These are phyloP conservation scores for Otus scops DNA, from an alignment of 2,797 vertebrate genomes.

Conservation along the genomic window DNA sequence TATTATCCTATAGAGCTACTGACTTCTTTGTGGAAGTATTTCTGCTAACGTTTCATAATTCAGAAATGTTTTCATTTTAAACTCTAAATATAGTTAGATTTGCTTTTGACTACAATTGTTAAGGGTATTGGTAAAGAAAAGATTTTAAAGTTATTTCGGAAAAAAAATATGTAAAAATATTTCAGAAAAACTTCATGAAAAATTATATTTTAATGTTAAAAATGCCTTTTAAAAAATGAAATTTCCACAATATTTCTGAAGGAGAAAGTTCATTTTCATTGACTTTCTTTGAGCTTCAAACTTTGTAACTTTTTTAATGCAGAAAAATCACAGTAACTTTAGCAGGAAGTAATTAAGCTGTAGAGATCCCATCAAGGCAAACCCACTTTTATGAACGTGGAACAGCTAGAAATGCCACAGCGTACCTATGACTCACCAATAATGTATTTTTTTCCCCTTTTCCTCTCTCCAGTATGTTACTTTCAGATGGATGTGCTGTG, in stretches of 20 bases:
- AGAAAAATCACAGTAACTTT: neutral
- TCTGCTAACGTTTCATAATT: neutral
- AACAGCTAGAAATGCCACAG: neutral
- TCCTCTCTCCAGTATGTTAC: neutral
- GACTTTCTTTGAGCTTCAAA: neutral
- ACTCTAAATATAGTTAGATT: neutral
- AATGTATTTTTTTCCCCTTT: neutral
- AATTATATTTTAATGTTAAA: neutral
- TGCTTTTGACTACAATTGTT: neutral
- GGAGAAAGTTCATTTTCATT: neutral
- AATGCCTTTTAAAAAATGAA: neutral
- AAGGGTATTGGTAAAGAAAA: neutral
- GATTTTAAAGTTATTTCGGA: neutral
- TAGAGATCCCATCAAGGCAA: neutral
- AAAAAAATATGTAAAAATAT: neutral
- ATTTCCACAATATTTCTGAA: neutral
- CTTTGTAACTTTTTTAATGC: neutral
- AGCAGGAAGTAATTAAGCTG: neutral
- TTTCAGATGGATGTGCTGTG: neutral
- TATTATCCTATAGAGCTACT: neutral
- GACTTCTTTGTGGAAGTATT: neutral
- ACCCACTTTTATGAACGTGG: neutral
- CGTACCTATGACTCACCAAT: accelerated
- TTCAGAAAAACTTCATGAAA: neutral
- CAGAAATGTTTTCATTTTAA: neutral